Percentiles rank a stretch among this genome's conserved stretches.
Evolutionary conservation across 1,140 invertebrate species (phyloP).

Genomic region (Psix sp.): DNA sequence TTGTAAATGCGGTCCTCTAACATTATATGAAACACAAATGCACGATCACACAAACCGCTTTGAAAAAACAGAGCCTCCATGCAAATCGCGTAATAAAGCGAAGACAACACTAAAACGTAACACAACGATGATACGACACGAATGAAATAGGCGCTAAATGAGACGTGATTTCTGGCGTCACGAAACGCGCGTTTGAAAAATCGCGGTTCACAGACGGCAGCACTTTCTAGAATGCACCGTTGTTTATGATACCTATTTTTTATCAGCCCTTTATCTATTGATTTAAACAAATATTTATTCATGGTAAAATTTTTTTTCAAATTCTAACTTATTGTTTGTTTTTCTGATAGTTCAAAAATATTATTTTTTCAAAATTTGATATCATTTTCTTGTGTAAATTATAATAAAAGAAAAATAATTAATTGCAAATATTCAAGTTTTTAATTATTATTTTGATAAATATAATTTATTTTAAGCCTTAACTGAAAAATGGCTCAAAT

Average conservation of each 20-base stretch:
- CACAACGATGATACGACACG: constrained; percentile 34
- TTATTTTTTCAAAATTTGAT: too few relatives aligned
- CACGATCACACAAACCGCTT: constrained; percentile 8
- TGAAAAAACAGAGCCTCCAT: constrained; percentile 14
- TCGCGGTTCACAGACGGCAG: constrained; percentile 44
- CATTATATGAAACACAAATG: constrained; percentile 26
- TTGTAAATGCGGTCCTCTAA: constrained; percentile 9
- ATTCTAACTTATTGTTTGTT: too few relatives aligned
- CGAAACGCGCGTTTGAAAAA: constrained; percentile 37
- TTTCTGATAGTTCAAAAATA: too few relatives aligned
- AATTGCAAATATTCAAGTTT: too few relatives aligned
- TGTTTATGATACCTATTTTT: neutral
- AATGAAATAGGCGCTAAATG: constrained; percentile 42
- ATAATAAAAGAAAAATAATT: too few relatives aligned
- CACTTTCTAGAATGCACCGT: constrained; percentile 5
- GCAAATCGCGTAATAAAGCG: constrained; percentile 27
- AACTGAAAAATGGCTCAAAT: too few relatives aligned
- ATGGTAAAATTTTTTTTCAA: too few relatives aligned
- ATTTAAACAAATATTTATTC: too few relatives aligned
- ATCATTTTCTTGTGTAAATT: too few relatives aligned
- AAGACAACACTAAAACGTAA: constrained; percentile 40
- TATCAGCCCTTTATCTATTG: too few relatives aligned
- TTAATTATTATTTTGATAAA: too few relatives aligned
- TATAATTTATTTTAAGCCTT: too few relatives aligned
- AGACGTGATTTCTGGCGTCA: constrained; percentile 35